Conservation (phyloP, 2,113 vertebrate species). For the Strigops habroptila region DNA sequence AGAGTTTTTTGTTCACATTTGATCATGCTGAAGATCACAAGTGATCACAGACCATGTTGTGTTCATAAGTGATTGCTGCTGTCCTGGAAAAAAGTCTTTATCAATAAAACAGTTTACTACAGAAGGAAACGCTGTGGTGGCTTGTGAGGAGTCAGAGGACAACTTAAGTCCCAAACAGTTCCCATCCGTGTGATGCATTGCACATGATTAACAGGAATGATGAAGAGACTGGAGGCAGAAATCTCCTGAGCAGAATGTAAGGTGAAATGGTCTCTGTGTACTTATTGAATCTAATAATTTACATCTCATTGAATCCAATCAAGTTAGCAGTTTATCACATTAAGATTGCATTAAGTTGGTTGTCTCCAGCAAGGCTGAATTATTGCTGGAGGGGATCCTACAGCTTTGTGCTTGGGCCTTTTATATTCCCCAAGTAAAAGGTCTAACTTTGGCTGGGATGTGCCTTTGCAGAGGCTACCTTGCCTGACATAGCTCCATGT, state of each 20-base stretch:
- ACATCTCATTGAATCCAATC: conserved; percentile 76
- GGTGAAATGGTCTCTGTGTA: conserved; percentile 58
- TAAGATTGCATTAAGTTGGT: conserved; percentile 65
- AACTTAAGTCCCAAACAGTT: neutral
- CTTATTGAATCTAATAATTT: conserved; percentile 75
- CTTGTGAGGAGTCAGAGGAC: neutral
- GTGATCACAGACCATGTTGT: neutral
- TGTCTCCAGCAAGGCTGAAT: conserved; percentile 56
- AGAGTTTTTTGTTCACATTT: neutral
- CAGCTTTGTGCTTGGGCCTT: neutral
- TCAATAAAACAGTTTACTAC: neutral
- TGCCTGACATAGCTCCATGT: accelerated
- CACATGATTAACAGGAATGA: conserved; percentile 32
- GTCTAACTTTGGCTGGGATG: neutral
- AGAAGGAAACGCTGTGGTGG: neutral
- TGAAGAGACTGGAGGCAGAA: conserved; percentile 41
- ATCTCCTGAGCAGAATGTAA: conserved; percentile 11
- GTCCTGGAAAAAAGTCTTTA: neutral
- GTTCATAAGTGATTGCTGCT: neutral
- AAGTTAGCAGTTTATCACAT: conserved; percentile 67
- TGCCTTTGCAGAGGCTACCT: neutral
- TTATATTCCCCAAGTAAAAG: neutral
- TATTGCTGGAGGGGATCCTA: conserved; percentile 33
- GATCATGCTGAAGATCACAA: neutral
- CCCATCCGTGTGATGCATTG: neutral